Percentiles rank a stretch among this genome's conserved stretches.
phyloP scores from a whole-genome alignment of 2,113 vertebrate species.

The Stegastes partitus region DNA sequence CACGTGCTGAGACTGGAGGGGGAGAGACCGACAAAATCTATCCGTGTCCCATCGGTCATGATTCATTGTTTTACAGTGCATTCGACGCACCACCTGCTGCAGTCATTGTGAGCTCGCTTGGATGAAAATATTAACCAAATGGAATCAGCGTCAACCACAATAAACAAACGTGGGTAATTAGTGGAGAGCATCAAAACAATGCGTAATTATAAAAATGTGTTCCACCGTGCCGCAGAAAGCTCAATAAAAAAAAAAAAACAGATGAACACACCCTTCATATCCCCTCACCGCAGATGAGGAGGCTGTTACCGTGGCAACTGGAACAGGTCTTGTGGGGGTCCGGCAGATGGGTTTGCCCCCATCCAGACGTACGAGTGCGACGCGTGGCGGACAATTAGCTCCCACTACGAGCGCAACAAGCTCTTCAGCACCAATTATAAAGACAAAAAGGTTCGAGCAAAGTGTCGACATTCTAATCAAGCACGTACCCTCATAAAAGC shows the following conservation, averaged over 20 bases:
- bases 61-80: background rate
- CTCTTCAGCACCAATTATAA: constrained; percentile 1
- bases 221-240: background rate
- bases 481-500: constrained; percentile 6
- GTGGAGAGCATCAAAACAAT: background rate
- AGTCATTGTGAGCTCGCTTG: background rate
- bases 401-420: background rate
- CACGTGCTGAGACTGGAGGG: constrained; percentile 24
- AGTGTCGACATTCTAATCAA: constrained; percentile 21
- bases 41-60: background rate
- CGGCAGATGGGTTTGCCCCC: constrained; percentile 55
- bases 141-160: background rate
- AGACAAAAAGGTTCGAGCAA: constrained; percentile 8
- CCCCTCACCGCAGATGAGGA: constrained; percentile 26
- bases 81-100: background rate
- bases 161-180: background rate
- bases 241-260: background rate
- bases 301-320: constrained; percentile 70
- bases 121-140: background rate
- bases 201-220: background rate
- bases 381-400: background rate
- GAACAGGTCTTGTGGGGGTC: constrained; percentile 40
- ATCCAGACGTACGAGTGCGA: constrained; percentile 9
- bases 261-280: constrained; percentile 49
- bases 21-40: background rate